phyloP scores from a whole-genome alignment of 2,113 vertebrate genomes.

The Bothrops jararaca region DNA sequence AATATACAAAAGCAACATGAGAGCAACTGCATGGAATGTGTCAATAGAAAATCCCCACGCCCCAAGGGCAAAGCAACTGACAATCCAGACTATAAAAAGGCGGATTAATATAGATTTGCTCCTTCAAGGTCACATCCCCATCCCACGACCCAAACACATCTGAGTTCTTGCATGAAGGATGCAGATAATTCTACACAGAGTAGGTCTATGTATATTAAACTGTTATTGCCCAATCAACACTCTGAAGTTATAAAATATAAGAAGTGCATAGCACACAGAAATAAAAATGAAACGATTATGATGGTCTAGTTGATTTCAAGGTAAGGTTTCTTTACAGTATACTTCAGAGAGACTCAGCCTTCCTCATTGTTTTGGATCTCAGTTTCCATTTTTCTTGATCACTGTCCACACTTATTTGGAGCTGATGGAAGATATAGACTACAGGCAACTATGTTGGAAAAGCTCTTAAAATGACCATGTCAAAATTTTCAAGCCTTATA shows the following conservation, averaged over 20 bases:
- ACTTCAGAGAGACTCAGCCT: not conserved
- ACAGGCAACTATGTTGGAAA: not conserved
- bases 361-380: not conserved
- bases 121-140: slow-evolving; percentile 1
- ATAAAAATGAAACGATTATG: not conserved
- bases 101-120: slow-evolving; percentile 28
- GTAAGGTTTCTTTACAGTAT: not conserved
- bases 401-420: not conserved
- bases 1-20: slow-evolving; percentile 3
- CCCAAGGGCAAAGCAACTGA: not conserved
- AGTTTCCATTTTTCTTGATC: not conserved
- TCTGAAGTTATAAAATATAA: not conserved
- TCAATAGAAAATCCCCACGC: not conserved
- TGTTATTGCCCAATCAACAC: not conserved
- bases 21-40: not conserved
- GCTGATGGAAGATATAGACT: not conserved
- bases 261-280: not conserved
- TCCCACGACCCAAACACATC: not conserved
- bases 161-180: not conserved
- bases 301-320: not conserved
- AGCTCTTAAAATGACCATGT: not conserved
- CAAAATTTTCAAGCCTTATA: not conserved
- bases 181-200: not conserved
- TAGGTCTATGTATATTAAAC: not conserved
- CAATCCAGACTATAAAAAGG: slow-evolving; percentile 13